Percentiles rank a stretch among this genome's conserved stretches.
phyloP scores from a whole-genome alignment of 1,140 invertebrate genomes.

The Phortica variegata region DNA sequence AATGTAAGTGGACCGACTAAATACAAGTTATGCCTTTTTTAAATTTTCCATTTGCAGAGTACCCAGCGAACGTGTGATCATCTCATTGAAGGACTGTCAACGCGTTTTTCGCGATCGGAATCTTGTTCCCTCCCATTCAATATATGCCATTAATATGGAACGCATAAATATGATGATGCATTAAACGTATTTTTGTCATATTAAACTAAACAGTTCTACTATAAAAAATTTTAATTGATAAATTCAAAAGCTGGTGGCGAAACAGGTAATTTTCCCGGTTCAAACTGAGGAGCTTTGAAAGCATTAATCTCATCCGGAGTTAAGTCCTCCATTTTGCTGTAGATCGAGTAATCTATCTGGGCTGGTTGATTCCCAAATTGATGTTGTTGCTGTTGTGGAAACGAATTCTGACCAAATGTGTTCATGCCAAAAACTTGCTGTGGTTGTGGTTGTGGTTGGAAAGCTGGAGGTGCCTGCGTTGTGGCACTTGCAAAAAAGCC shows the following conservation, averaged over 20 bases:
- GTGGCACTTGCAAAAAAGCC: constrained; percentile 22
- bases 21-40: not conserved
- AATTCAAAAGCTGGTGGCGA: constrained; percentile 45
- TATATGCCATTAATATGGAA: constrained; percentile 65
- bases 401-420: constrained; percentile 13
- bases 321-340: constrained; percentile 38
- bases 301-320: constrained; percentile 41
- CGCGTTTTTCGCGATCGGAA: constrained; percentile 61
- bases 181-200: constrained; percentile 20
- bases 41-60: constrained; percentile 47
- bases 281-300: constrained; percentile 42
- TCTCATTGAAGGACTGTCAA: constrained; percentile 62
- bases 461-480: constrained; percentile 8
- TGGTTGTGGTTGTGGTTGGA: not conserved
- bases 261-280: constrained; percentile 36
- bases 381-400: constrained; percentile 9
- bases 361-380: not conserved
- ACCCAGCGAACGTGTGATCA: constrained; percentile 43
- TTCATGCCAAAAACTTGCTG: constrained; percentile 1
- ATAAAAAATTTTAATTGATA: constrained; percentile 7
- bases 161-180: constrained; percentile 62
- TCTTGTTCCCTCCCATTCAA: constrained; percentile 62
- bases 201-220: not conserved
- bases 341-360: constrained; percentile 8
- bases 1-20: constrained; percentile 31